phyloP scores from a whole-genome alignment of 1,140 invertebrate genomes.

The Conopomorpha cramerella region DNA sequence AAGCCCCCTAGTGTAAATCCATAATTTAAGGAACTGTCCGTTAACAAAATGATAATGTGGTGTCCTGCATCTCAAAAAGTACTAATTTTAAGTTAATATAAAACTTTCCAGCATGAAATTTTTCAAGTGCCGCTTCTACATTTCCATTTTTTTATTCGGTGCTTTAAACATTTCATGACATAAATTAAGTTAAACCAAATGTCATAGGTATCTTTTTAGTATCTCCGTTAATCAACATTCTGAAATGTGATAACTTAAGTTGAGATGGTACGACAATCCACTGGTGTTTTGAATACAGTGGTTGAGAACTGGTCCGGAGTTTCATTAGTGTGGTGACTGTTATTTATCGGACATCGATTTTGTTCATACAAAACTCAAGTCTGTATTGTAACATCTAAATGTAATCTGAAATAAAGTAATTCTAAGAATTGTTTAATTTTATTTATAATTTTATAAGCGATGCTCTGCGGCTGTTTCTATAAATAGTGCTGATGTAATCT shows the following conservation, averaged over 20 bases:
- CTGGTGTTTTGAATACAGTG: slow-evolving; percentile 30
- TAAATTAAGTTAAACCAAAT: slow-evolving; percentile 43
- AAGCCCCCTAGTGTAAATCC: slow-evolving; percentile 36
- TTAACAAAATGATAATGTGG: slow-evolving; percentile 25
- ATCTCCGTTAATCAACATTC: slow-evolving; percentile 21
- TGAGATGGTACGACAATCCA: slow-evolving; percentile 25
- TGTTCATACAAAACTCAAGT: slow-evolving; percentile 33
- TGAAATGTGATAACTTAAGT: slow-evolving; percentile 49
- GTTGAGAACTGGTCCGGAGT: slow-evolving; percentile 18
- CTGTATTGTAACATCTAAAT: slow-evolving; percentile 32
- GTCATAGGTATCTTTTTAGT: slow-evolving; percentile 37
- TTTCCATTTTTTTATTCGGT: slow-evolving; percentile 11
- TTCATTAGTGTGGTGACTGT: slow-evolving; percentile 29
- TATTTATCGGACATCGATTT: slow-evolving; percentile 38
- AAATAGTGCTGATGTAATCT: too few relatives aligned
- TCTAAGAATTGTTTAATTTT: slow-evolving; percentile 18
- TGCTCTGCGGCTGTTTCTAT: too few relatives aligned
- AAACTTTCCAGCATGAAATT: slow-evolving; percentile 14
- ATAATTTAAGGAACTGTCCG: slow-evolving; percentile 45
- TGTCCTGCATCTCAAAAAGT: slow-evolving; percentile 44
- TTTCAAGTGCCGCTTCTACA: slow-evolving; percentile 14
- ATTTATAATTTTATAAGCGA: background rate
- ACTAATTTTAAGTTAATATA: slow-evolving; percentile 27
- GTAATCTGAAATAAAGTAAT: slow-evolving; percentile 46
- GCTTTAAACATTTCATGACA: slow-evolving; percentile 21